Percentiles rank a stretch among this genome's conserved stretches.
phyloP scores from a whole-genome alignment of 2,113 vertebrate species.

The Mystacornis crossleyi region DNA sequence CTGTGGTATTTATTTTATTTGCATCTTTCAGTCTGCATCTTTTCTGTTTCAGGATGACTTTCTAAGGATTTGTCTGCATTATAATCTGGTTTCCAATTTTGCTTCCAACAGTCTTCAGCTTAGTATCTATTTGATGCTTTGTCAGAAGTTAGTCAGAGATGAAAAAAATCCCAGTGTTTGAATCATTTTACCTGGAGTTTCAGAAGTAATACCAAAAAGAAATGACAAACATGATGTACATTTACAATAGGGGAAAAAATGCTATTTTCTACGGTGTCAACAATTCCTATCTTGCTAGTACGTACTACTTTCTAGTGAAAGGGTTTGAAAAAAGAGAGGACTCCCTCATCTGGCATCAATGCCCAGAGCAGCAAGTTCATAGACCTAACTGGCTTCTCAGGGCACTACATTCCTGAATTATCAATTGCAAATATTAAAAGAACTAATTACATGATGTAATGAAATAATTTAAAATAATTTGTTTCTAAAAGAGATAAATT shows the following conservation, averaged over 20 bases:
- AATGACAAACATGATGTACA: not conserved
- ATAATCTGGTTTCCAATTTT: not conserved
- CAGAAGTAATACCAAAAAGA: not conserved
- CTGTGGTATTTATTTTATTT: not conserved
- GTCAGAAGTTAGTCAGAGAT: not conserved
- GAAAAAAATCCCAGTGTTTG: not conserved
- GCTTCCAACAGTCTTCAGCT: not conserved
- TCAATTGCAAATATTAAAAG: not conserved
- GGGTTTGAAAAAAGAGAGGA: conserved; percentile 7
- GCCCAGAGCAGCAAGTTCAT: not conserved
- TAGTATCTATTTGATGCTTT: not conserved
- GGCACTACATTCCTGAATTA: not conserved
- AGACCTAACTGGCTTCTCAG: not conserved
- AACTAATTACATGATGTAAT: not conserved
- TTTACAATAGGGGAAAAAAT: not conserved
- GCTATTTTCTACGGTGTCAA: not conserved
- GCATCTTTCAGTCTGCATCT: not conserved
- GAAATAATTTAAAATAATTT: not conserved
- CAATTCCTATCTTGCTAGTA: not conserved
- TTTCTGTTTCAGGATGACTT: not conserved
- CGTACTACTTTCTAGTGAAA: not conserved
- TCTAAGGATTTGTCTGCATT: not conserved
- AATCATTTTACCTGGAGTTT: not conserved
- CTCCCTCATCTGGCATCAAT: conserved; percentile 13
- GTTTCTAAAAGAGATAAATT: not conserved